Percentiles rank a stretch among this genome's conserved stretches.
Evolutionary conservation across 2,888 invertebrate species (phyloP).

Genomic region (Listrodromus nycthemerus): DNA sequence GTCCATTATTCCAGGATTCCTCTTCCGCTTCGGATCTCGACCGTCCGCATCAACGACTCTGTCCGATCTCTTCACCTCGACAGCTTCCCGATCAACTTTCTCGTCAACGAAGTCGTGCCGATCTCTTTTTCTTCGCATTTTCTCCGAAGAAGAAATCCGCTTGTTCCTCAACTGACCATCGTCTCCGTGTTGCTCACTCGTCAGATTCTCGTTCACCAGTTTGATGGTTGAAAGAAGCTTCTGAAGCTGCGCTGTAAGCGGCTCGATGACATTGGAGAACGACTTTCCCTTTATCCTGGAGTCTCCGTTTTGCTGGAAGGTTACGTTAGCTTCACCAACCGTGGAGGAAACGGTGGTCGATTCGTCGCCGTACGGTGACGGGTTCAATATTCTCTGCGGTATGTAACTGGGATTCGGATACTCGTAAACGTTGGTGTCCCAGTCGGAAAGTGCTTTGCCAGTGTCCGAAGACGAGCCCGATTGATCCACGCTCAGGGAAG

Average conservation of each 20-base stretch:
- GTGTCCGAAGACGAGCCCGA: neutral
- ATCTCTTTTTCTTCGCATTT: conserved; percentile 50
- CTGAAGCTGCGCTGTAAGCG: conserved; percentile 71
- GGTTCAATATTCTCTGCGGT: conserved; percentile 59
- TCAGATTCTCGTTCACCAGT: conserved; percentile 71
- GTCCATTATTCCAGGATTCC: conserved; percentile 63
- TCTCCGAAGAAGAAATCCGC: conserved; percentile 22
- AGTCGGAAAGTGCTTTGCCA: conserved; percentile 5
- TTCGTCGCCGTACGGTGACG: neutral
- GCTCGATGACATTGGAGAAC: conserved; percentile 71
- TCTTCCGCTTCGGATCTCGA: conserved; percentile 33
- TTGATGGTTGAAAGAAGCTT: conserved; percentile 71
- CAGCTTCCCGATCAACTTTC: neutral
- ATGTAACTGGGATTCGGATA: conserved; percentile 67
- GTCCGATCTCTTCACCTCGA: neutral
- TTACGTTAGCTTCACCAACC: neutral
- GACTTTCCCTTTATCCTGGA: conserved; percentile 48
- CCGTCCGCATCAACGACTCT: neutral
- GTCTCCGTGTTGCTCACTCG: conserved; percentile 46
- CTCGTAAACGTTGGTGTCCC: conserved; percentile 51
- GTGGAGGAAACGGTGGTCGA: conserved; percentile 8
- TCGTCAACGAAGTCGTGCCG: conserved; percentile 10
- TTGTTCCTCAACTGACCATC: conserved; percentile 31
- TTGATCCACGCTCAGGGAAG: conserved; percentile 26
- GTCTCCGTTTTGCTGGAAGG: neutral